Percentiles rank a stretch among this genome's conserved stretches.
These are phyloP conservation scores for Archaeoteleia sp. DNA, from an alignment of 2,888 invertebrate genomes.

Conservation along the genomic window DNA sequence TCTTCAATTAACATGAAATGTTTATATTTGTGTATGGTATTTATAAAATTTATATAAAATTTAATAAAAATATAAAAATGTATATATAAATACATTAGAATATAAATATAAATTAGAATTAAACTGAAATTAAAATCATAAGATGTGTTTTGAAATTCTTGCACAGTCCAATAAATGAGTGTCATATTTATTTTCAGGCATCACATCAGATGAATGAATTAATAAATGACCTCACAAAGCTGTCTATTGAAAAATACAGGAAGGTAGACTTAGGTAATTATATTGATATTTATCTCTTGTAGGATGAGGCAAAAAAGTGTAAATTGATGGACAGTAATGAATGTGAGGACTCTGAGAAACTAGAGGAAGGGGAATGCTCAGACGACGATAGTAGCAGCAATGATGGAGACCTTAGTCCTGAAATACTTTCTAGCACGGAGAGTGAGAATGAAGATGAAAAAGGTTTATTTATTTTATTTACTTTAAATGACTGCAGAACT, in stretches of 20 bases:
- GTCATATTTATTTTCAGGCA: conserved; percentile 63
- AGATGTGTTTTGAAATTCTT: too few relatives aligned
- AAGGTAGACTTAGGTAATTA: conserved; percentile 64
- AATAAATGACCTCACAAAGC: conserved; percentile 68
- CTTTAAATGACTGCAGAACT: conserved; percentile 11
- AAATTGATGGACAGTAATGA: conserved; percentile 57
- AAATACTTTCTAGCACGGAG: conserved; percentile 61
- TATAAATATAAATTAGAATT: background rate
- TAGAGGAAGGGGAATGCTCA: conserved; percentile 83
- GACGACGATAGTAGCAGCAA: conserved; percentile 72
- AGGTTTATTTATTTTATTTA: conserved; percentile 63
- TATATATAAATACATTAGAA: background rate
- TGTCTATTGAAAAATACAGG: conserved; percentile 68
- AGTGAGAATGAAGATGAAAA: conserved; percentile 64
- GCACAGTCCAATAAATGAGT: conserved; percentile 29
- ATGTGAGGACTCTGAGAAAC: conserved; percentile 62
- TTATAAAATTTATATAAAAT: too few relatives aligned
- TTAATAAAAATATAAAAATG: conserved; percentile 4
- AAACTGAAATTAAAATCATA: background rate
- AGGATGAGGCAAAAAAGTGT: conserved; percentile 68
- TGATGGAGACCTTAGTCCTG: conserved; percentile 58
- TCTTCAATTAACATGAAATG: too few relatives aligned
- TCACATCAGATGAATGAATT: conserved; percentile 70
- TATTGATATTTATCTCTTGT: conserved; percentile 64
- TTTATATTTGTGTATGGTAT: too few relatives aligned